Evolutionary conservation across 1,140 invertebrate genomes (phyloP).

Genomic region (Drosophila azteca): DNA sequence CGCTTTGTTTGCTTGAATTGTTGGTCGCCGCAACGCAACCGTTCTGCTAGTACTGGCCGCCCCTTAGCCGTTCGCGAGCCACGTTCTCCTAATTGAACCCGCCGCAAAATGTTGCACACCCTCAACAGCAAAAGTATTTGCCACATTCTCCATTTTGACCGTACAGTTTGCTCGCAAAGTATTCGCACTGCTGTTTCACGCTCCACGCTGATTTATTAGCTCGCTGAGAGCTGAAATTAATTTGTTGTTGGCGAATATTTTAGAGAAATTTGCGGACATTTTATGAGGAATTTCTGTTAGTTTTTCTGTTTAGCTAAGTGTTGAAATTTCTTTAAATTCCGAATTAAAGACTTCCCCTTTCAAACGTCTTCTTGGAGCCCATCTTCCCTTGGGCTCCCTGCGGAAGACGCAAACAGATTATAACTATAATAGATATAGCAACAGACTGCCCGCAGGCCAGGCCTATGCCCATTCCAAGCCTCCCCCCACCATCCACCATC

Average conservation of each 20-base stretch:
- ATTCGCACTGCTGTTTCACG: no score
- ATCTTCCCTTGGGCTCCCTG: no score
- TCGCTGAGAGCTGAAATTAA: no score
- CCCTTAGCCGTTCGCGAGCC: slow-evolving; percentile 53
- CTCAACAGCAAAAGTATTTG: slow-evolving; percentile 17
- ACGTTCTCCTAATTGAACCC: slow-evolving; percentile 67
- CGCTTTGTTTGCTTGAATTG: slow-evolving; percentile 66
- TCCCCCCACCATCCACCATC: not conserved
- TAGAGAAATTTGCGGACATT: no score
- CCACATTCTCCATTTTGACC: slow-evolving; percentile 31
- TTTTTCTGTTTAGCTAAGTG: no score
- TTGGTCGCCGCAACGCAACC: slow-evolving; percentile 4
- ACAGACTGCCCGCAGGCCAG: not conserved
- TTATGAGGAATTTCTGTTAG: not conserved
- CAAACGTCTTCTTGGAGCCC: no score
- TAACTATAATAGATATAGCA: slow-evolving; percentile 39
- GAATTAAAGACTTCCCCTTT: no score
- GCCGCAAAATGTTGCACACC: slow-evolving; percentile 50
- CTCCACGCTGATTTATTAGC: no score
- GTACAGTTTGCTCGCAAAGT: slow-evolving; percentile 5
- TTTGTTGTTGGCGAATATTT: no score
- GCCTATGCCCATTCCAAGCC: not conserved
- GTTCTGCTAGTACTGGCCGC: slow-evolving; percentile 6
- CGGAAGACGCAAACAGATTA: slow-evolving; percentile 16
- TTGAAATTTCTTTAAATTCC: no score